Base-by-base conservation (phyloP, 2,113 vertebrate species). In the Columba livia region DNA sequence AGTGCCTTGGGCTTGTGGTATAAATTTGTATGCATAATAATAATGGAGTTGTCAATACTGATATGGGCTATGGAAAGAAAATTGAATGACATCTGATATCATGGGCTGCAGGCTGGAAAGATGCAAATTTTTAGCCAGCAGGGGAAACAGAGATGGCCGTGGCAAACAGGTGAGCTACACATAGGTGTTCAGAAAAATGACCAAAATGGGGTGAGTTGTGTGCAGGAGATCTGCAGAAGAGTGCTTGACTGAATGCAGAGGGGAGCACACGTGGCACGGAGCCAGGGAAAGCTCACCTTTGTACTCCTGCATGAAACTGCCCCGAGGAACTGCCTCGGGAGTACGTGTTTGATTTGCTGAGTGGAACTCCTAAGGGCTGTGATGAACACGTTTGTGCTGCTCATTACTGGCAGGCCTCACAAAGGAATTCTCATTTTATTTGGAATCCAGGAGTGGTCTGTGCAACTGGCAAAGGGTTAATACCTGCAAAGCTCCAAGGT, bases 391-490 rank as follows among this genome's bases (percentile, higher is more conserved):
- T 79, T 72, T 47, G 6, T 82, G 71, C 78, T 9, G 0, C 93
- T 94, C 91, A 66, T 95, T 96, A 89, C 74, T 70, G 94, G 81
- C 91, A 91, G 94, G 69, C 77, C 96, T 97, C 0, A 1, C 65
- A 74, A 86, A 95, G 94, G 94, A 95, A 95, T 96, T 95, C 81
- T 90, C 42, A 58, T 92, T 93, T 85, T 87, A 62, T 90, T 92
- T 96, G 87, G 81, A 91, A 96, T 95, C 78, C 81, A 96, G 94
- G 94, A 94, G 94, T 96, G 94, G 95, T 94, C 85, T 88, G 51
- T 56, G 81, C 56, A 85, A 34, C 85, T 67, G 67, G 67, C 21
- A 44, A 72, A 85, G 82, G 36, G 85, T 79, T 96, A 88, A 72
- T 85, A 66, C 51, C 89, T 95, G 82, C 72, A 90, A 66, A 90